Evolutionary conservation across 2,113 vertebrate genomes (phyloP).

Genomic region (Piprites chloris): DNA sequence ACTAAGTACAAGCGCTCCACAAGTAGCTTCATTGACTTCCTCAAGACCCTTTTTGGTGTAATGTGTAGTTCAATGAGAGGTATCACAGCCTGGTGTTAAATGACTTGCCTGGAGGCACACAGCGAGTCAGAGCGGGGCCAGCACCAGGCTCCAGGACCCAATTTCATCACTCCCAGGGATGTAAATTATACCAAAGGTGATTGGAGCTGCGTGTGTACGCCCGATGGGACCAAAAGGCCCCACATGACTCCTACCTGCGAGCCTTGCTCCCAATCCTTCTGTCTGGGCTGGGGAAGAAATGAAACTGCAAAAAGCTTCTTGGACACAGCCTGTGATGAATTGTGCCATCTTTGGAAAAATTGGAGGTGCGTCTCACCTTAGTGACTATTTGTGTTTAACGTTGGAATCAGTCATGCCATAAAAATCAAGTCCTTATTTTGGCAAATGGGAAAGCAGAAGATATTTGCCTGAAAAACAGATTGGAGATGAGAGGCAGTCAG

Average conservation of each 20-base stretch:
- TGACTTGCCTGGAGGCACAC: background rate
- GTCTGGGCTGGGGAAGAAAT: background rate
- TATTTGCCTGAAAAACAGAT: background rate
- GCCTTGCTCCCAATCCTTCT: background rate
- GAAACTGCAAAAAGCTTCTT: background rate
- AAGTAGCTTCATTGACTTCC: conserved; percentile 63
- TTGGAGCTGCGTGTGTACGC: background rate
- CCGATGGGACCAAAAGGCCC: background rate
- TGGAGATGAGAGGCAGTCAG: background rate
- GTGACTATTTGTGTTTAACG: background rate
- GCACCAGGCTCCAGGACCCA: conserved; percentile 1
- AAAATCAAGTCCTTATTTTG: background rate
- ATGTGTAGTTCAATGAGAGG: conserved; percentile 58
- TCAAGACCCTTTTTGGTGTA: conserved; percentile 19
- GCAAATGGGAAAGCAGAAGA: background rate
- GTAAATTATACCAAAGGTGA: background rate
- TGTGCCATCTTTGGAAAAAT: background rate
- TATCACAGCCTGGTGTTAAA: conserved; percentile 60
- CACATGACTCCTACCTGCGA: background rate
- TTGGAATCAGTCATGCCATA: rapidly evolving
- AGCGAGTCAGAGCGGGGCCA: background rate
- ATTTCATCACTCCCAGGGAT: conserved; percentile 25
- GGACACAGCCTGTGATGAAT: background rate
- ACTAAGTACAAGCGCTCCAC: conserved; percentile 42
- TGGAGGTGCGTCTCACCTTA: background rate